Evolutionary conservation across 2,113 vertebrate genomes (phyloP).

Genomic region (Neoarius graeffei): DNA sequence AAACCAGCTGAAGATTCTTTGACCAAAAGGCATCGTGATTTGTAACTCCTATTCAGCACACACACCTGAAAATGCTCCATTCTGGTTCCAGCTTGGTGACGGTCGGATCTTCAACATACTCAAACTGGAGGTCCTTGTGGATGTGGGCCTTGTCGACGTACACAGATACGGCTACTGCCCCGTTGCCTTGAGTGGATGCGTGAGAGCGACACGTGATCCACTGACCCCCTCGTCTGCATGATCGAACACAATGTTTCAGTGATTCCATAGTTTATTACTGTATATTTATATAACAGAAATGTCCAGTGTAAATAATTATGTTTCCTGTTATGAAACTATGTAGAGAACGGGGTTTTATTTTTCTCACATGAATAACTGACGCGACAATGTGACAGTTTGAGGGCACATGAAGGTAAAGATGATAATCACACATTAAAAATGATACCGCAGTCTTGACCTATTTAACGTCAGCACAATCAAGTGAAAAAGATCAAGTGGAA

Average conservation of each 20-base stretch:
- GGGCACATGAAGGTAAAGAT: neutral
- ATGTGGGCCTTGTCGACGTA: slow-evolving; percentile 91
- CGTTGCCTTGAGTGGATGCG: slow-evolving; percentile 79
- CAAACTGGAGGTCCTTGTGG: slow-evolving; percentile 87
- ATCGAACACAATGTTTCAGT: neutral
- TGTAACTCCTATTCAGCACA: neutral
- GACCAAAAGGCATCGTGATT: neutral
- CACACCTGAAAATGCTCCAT: slow-evolving; percentile 96
- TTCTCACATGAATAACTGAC: neutral
- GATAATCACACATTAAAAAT: neutral
- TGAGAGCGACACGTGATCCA: slow-evolving; percentile 91
- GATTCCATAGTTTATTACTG: neutral
- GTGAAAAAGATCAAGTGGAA: neutral
- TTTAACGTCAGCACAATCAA: neutral
- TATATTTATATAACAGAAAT: neutral
- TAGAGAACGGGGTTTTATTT: too few species aligned
- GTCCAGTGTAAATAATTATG: neutral
- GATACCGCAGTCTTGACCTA: neutral
- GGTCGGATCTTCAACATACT: slow-evolving; percentile 93
- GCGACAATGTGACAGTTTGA: neutral
- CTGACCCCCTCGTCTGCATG: slow-evolving; percentile 81
- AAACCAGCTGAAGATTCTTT: neutral
- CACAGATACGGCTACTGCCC: slow-evolving; percentile 86
- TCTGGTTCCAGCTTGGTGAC: slow-evolving; percentile 92
- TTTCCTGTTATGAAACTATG: neutral